Evolutionary conservation across 2,113 vertebrate genomes (phyloP).

Genomic region (Alces alces): DNA sequence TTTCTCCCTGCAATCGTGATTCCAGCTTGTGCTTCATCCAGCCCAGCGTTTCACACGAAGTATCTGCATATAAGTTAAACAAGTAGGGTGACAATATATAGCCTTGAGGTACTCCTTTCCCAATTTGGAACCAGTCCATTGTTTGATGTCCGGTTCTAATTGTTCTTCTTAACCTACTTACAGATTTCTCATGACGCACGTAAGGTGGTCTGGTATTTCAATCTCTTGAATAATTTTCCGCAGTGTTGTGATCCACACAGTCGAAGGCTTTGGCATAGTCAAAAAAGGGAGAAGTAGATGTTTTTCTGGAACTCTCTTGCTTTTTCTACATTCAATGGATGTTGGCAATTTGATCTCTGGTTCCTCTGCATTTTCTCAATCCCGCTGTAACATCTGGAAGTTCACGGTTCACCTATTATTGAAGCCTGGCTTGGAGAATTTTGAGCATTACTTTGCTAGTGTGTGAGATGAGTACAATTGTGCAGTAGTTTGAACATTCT

Average conservation of each 20-base stretch:
- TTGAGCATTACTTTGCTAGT: background rate
- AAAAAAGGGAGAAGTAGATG: background rate
- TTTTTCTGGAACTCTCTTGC: background rate
- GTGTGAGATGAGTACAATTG: background rate
- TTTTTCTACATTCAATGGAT: background rate
- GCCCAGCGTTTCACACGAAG: background rate
- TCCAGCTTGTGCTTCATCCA: background rate
- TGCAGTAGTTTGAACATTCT: background rate
- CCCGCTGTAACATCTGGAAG: background rate
- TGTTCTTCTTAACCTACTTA: background rate
- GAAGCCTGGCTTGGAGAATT: background rate
- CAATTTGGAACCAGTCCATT: background rate
- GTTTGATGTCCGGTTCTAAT: rapidly evolving
- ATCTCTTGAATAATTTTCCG: background rate
- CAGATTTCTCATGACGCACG: rapidly evolving
- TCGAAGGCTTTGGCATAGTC: background rate
- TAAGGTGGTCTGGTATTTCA: background rate
- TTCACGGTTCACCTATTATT: background rate
- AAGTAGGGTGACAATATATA: background rate
- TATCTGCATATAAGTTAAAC: background rate
- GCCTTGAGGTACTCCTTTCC: background rate
- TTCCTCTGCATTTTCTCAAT: background rate
- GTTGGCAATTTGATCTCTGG: background rate
- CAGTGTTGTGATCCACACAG: background rate
- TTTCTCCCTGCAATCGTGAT: background rate